A percentile compares a stretch with the other conserved stretches of the same genome.
phyloP scores from a whole-genome alignment of 2,797 vertebrate genomes.

The Todus mexicanus region DNA sequence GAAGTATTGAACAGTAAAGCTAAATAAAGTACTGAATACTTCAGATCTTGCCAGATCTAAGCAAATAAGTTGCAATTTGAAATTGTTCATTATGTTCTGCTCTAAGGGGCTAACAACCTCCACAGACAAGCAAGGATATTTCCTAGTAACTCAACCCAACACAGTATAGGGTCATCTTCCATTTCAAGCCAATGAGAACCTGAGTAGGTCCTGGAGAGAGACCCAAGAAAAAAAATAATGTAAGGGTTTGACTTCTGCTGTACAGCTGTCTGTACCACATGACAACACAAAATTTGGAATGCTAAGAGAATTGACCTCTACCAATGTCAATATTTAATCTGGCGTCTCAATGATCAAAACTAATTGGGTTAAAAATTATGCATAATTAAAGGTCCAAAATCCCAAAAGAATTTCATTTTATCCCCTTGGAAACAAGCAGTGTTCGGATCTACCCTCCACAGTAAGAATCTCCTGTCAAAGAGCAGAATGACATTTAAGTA shows the following conservation, averaged over 20 bases:
- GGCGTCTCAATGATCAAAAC: conserved; percentile 16
- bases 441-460: background rate
- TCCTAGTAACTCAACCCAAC: background rate
- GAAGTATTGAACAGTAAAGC: background rate
- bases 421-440: conserved; percentile 13
- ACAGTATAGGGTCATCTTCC: background rate
- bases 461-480: conserved; percentile 24
- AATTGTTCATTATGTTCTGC: background rate
- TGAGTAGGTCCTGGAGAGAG: background rate
- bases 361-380: conserved; percentile 46
- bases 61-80: background rate
- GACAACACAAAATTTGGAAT: background rate
- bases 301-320: background rate
- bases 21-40: background rate
- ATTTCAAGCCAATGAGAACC: background rate
- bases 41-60: background rate
- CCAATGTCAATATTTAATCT: conserved; percentile 34
- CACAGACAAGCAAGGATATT: background rate
- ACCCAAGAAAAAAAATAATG: background rate
- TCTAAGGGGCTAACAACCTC: background rate
- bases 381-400: conserved; percentile 49
- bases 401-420: conserved; percentile 3
- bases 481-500: conserved; percentile 27
- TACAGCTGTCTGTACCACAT: background rate
- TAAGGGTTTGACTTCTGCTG: background rate